Base-by-base conservation (phyloP, 2,113 vertebrate genomes). In the Cyphomyrus plagiostoma region DNA sequence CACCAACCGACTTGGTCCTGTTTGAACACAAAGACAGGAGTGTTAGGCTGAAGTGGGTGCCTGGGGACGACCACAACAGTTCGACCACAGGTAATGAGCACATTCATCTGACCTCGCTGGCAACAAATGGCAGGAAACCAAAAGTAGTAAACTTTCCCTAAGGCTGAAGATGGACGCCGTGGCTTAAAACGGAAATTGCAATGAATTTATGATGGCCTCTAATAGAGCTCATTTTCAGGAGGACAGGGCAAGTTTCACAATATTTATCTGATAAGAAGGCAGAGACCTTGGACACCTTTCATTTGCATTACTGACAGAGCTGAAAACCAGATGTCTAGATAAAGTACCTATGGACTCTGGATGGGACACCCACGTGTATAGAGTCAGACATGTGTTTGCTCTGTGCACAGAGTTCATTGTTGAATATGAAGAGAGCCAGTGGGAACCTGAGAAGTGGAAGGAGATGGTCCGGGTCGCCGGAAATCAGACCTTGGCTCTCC, bases 31-130 rank as follows among this genome's bases (percentile, higher is more conserved):
- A 96, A 92, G 95, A 95, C 92, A 95, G 94, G 90, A 99, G 96
- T 21, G 94, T 98, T 88, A 97, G 96, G 3, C 95, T 99, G 39
- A 96, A 96, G 26, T 99, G 98, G 98, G 94, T 92, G 89, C 96
- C 97, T 0, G 97, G 98, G 48, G 95, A 97, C 35, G 95, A 92
- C 77, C 97, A 98, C 90, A 98, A 98, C 92, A 98, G 98, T 93
- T 95, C 96, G 10, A 93, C 96, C 58, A 97, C 94, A 23, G 98
- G 98, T 99, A 97, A 91, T 48, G 88, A 15, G 87, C 74, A 70
- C 56, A 83, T 90, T 39, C 48, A 46, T 17, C 83, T 88, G 35
- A 89, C 46, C 90, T 30, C 88, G 2, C 35, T 39, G 42, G 46
- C 9, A 17, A 23, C 9, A 80, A 39, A 89, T 62, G 85, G 23